Evolutionary conservation across 2,113 vertebrate genomes (phyloP).

Genomic region (Halcyon malimbica): DNA sequence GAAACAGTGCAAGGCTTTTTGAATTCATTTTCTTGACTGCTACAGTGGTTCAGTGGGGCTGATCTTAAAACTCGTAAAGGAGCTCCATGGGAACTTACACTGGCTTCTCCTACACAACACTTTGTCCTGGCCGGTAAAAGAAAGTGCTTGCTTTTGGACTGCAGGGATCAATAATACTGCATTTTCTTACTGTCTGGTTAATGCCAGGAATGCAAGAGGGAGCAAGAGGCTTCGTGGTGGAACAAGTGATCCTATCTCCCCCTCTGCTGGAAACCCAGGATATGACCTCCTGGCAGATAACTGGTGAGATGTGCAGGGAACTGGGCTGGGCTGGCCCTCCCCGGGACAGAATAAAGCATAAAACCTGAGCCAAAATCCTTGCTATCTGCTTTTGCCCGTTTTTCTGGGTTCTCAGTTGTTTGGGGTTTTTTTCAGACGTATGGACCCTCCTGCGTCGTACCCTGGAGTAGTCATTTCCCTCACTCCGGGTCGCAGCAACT

Average conservation of each 20-base stretch:
- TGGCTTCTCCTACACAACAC: slow-evolving; percentile 20
- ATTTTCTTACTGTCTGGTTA: not conserved
- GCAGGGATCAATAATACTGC: not conserved
- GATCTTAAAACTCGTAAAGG: not conserved
- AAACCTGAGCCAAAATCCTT: not conserved
- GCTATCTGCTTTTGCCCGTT: not conserved
- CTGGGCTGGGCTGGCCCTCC: not conserved
- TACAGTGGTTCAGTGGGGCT: not conserved
- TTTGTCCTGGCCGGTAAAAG: slow-evolving; percentile 3
- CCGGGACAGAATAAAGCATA: not conserved
- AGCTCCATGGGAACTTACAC: not conserved
- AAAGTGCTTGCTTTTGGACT: not conserved
- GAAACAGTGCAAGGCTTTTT: not conserved
- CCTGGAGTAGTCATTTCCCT: not conserved
- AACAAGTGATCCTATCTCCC: slow-evolving; percentile 49
- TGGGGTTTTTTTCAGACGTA: not conserved
- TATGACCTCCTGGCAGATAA: not conserved
- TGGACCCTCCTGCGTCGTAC: not conserved
- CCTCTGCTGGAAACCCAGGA: slow-evolving; percentile 54
- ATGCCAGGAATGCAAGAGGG: not conserved
- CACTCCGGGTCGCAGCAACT: not conserved
- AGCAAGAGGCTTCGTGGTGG: rapidly evolving
- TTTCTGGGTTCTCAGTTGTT: not conserved
- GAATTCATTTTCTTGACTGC: not conserved
- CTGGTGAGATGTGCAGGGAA: not conserved